Conservation (phyloP, 2,888 invertebrate species). For the Lathronympha strigana region DNA sequence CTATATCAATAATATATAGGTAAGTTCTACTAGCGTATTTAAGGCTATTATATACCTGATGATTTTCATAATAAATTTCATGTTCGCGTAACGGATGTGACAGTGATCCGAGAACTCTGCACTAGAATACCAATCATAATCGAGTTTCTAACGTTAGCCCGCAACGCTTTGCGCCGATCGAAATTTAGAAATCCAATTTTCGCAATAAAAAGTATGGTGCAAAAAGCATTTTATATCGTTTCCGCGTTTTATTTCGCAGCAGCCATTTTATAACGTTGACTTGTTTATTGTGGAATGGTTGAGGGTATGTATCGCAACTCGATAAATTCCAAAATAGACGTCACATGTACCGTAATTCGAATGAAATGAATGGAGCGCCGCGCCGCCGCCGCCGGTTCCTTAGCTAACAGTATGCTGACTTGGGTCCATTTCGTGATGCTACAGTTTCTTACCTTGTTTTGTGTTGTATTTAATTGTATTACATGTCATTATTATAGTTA, state of each 20-base stretch:
- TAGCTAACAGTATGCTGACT: too few species aligned
- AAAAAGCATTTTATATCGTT: slow-evolving; percentile 29
- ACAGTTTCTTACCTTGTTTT: too few species aligned
- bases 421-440: too few species aligned
- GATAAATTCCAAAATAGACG: background rate
- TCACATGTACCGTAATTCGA: background rate
- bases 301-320: slow-evolving; percentile 8
- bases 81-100: background rate
- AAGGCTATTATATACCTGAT: background rate
- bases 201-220: slow-evolving; percentile 12
- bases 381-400: too few species aligned
- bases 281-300: slow-evolving; percentile 19
- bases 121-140: slow-evolving; percentile 7
- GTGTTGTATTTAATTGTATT: too few species aligned
- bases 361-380: too few species aligned
- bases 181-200: slow-evolving; percentile 28
- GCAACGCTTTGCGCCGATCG: slow-evolving; percentile 11
- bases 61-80: slow-evolving; percentile 3
- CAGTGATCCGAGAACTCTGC: slow-evolving; percentile 13
- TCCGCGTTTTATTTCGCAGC: slow-evolving; percentile 4
- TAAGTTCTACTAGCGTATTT: too few species aligned
- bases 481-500: too few species aligned
- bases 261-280: slow-evolving; percentile 20
- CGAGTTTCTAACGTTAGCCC: slow-evolving; percentile 17
- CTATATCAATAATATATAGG: too few species aligned